Evolutionary conservation across 1,140 invertebrate species (phyloP).

Genomic region (Helicorthomorpha holstii): DNA sequence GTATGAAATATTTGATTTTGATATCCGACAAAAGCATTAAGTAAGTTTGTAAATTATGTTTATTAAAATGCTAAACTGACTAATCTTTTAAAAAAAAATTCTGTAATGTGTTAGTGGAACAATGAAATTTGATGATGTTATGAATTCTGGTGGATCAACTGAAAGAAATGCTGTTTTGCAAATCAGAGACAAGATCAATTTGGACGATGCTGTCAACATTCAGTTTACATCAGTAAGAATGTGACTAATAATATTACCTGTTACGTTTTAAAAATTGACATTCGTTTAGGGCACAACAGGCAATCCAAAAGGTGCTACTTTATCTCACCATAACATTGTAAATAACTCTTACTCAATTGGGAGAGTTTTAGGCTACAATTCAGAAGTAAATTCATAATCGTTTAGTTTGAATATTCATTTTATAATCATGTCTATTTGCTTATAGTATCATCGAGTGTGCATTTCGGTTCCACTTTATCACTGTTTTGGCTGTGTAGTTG

Average conservation of each 20-base stretch:
- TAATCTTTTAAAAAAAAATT: not conserved
- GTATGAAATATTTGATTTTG: conserved; percentile 23
- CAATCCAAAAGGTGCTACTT: conserved; percentile 64
- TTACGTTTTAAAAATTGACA: conserved; percentile 3
- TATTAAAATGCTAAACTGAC: conserved; percentile 2
- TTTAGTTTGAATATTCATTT: not conserved
- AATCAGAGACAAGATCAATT: conserved; percentile 35
- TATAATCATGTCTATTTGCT: conserved; percentile 2
- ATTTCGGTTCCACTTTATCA: conserved; percentile 83
- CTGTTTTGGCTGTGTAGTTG: conserved; percentile 63
- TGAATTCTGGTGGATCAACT: conserved; percentile 18
- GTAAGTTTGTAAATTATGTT: conserved; percentile 10
- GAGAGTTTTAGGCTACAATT: conserved; percentile 36
- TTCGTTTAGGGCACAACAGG: conserved; percentile 59
- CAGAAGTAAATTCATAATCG: conserved; percentile 20
- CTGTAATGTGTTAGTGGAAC: conserved; percentile 16
- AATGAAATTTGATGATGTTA: conserved; percentile 22
- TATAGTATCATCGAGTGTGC: conserved; percentile 34
- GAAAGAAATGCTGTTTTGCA: conserved; percentile 21
- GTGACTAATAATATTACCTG: not conserved
- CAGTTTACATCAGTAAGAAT: conserved; percentile 76
- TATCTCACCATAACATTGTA: conserved; percentile 64
- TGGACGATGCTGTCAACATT: conserved; percentile 52
- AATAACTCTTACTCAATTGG: conserved; percentile 65
- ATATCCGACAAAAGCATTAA: conserved; percentile 19